Percentiles rank a stretch among this genome's conserved stretches.
Evolutionary conservation across 2,888 invertebrate species (phyloP).

Genomic region (Xestia ashworthii): DNA sequence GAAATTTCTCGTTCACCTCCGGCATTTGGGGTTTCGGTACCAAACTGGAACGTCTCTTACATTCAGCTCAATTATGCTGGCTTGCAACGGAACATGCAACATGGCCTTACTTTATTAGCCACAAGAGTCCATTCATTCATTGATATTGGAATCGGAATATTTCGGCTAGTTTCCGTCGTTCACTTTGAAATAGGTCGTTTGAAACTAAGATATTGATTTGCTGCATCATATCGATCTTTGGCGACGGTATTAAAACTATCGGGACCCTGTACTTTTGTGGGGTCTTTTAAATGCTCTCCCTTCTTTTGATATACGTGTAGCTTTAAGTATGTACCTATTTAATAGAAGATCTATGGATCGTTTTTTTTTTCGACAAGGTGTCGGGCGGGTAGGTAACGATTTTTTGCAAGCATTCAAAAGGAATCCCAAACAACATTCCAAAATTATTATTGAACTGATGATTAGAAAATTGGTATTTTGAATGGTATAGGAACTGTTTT

Average conservation of each 20-base stretch:
- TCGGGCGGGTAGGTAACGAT: slow-evolving; percentile 9
- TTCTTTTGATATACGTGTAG: slow-evolving; percentile 1
- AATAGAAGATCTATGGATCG: background rate
- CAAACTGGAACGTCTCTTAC: background rate
- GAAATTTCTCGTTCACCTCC: slow-evolving; percentile 18
- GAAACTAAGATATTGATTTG: background rate
- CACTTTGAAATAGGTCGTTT: slow-evolving; percentile 6
- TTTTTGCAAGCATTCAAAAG: background rate
- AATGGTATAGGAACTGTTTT: background rate
- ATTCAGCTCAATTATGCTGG: slow-evolving; percentile 3
- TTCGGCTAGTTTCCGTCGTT: slow-evolving; percentile 5
- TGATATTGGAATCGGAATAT: slow-evolving; percentile 17
- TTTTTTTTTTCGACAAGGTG: slow-evolving; percentile 20
- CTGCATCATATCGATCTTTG: background rate
- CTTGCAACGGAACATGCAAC: background rate
- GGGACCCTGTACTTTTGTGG: background rate
- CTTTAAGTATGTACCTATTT: background rate
- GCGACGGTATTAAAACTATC: background rate
- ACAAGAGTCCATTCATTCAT: slow-evolving; percentile 20
- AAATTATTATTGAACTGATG: slow-evolving; percentile 15
- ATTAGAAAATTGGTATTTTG: background rate
- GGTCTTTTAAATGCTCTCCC: slow-evolving; percentile 9
- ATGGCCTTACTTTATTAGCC: slow-evolving; percentile 10
- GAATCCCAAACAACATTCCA: background rate
- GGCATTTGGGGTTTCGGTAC: background rate